Conservation (phyloP, 2,888 invertebrate genomes). For the Lasioglossum oenotherae region DNA sequence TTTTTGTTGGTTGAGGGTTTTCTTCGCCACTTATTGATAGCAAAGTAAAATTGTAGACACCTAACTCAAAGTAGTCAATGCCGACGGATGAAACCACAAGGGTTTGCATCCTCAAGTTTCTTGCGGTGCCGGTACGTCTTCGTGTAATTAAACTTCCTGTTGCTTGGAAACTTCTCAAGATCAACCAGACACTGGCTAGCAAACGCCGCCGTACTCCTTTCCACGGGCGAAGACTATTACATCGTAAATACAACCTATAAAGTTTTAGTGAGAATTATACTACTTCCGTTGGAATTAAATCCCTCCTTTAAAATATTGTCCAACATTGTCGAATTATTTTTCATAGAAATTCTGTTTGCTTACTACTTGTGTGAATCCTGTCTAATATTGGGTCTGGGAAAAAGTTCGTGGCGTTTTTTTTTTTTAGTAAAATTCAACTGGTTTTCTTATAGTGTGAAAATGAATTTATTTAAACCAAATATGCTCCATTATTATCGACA, state of each 20-base stretch:
- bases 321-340: background rate
- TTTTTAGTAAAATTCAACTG: too few relatives aligned
- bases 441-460: too few relatives aligned
- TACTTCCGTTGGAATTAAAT: background rate
- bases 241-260: conserved; percentile 20
- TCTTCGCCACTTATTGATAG: background rate
- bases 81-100: conserved; percentile 36
- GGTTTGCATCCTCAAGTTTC: conserved; percentile 67
- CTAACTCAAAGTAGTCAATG: conserved; percentile 53
- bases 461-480: too few relatives aligned
- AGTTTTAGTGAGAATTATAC: background rate
- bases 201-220: conserved; percentile 61
- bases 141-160: conserved; percentile 80
- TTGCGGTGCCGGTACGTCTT: conserved; percentile 73
- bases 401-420: too few relatives aligned
- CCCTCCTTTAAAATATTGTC: background rate
- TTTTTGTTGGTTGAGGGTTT: background rate
- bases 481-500: too few relatives aligned
- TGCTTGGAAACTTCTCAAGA: conserved; percentile 66
- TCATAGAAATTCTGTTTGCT: background rate
- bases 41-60: conserved; percentile 43
- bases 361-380: background rate
- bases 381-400: too few relatives aligned
- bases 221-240: conserved; percentile 43
- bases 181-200: conserved; percentile 64